Evolutionary conservation across 2,888 invertebrate genomes (phyloP).

Genomic region (Drosophila lacicola): DNA sequence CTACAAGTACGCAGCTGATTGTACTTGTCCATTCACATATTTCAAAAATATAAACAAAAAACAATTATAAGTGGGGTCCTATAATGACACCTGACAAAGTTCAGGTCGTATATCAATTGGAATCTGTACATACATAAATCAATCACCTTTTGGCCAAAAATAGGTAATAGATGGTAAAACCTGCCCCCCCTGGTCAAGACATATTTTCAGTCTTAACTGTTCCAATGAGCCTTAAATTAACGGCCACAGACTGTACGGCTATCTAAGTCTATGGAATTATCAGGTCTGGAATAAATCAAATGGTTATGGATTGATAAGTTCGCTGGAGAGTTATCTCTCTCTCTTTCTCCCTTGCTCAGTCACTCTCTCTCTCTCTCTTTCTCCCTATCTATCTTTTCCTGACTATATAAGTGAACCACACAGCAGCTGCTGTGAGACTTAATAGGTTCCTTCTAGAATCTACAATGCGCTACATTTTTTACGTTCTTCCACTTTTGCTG

Average conservation of each 20-base stretch:
- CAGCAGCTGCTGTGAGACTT: slow-evolving; percentile 11
- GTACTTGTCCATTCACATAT: not conserved
- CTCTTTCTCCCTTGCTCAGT: not conserved
- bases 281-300: slow-evolving; percentile 44
- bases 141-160: not conserved
- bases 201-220: not conserved
- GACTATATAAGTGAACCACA: slow-evolving; percentile 35
- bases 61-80: not conserved
- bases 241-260: not conserved
- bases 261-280: slow-evolving; percentile 24
- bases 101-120: slow-evolving; percentile 1
- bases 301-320: slow-evolving; percentile 29
- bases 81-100: not conserved
- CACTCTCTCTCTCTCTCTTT: not conserved
- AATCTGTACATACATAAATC: slow-evolving; percentile 5
- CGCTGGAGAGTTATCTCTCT: not conserved
- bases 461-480: slow-evolving; percentile 37
- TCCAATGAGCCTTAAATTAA: slow-evolving; percentile 19
- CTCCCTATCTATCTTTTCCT: not conserved
- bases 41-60: slow-evolving; percentile 3
- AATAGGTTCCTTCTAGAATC: slow-evolving; percentile 17
- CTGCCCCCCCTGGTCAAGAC: slow-evolving; percentile 2
- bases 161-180: not conserved
- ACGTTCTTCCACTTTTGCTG: slow-evolving; percentile 23
- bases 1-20: not conserved